These are phyloP conservation scores for Redunca redunca DNA, from an alignment of 2,113 vertebrate genomes.

Conservation along the genomic window DNA sequence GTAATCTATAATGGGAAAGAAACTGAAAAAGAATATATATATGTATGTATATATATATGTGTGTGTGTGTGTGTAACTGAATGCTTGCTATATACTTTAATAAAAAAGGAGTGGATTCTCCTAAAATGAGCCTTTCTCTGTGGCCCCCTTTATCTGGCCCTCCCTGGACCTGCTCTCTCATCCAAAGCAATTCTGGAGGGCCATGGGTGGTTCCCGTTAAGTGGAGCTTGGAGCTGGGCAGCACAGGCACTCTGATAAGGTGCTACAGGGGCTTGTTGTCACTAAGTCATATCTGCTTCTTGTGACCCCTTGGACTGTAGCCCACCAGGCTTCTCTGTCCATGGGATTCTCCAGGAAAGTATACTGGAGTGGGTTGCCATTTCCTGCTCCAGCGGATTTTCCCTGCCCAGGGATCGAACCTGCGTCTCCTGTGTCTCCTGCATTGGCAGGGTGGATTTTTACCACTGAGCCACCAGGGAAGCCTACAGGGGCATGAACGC, in stretches of 20 bases:
- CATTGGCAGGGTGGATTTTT: fast-evolving
- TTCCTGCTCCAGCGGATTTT: neutral
- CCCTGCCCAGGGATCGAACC: neutral
- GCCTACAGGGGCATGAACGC: no score
- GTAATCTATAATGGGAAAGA: neutral
- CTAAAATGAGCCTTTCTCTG: neutral
- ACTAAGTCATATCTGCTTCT: neutral
- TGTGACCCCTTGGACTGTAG: fast-evolving
- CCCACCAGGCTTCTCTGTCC: neutral
- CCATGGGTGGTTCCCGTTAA: fast-evolving
- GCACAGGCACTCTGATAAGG: neutral
- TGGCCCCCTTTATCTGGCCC: neutral
- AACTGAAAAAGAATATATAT: neutral
- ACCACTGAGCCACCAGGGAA: neutral
- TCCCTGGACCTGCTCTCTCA: neutral
- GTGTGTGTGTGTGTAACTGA: neutral
- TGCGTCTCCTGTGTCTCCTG: neutral
- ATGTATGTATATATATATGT: fast-evolving
- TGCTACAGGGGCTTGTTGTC: neutral
- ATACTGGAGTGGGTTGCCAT: neutral
- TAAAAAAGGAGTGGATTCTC: neutral
- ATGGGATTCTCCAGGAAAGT: neutral
- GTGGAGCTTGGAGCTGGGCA: neutral
- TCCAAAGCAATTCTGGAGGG: neutral
- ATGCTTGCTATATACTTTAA: neutral